Percentiles rank a stretch among this genome's conserved stretches.
Evolutionary conservation across 2,113 vertebrate genomes (phyloP).

Genomic region (Actenoides hombroni): DNA sequence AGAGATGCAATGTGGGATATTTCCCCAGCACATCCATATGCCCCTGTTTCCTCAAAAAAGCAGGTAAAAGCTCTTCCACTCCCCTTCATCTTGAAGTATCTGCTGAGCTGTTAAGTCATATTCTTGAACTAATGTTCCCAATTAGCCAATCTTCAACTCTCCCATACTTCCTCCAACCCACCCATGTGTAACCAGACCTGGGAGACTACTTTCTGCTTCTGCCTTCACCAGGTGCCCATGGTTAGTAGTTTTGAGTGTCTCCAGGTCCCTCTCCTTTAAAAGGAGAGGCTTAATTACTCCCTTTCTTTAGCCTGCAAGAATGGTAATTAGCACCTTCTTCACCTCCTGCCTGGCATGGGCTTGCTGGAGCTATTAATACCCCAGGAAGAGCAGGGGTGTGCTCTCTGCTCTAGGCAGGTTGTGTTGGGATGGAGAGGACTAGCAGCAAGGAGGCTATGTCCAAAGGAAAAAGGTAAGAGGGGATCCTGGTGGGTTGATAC

Average conservation of each 20-base stretch:
- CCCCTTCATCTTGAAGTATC: not conserved
- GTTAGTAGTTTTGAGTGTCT: not conserved
- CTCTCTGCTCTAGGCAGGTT: rapidly evolving
- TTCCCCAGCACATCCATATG: not conserved
- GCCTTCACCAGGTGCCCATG: not conserved
- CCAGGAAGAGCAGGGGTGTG: not conserved
- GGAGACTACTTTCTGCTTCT: not conserved
- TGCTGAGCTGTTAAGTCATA: not conserved
- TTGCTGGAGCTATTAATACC: rapidly evolving
- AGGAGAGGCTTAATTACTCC: not conserved
- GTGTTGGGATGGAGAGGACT: not conserved
- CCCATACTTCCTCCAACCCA: not conserved
- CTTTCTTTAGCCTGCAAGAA: rapidly evolving
- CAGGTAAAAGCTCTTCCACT: not conserved
- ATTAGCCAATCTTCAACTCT: not conserved
- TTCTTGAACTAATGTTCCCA: not conserved
- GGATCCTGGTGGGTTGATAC: not conserved
- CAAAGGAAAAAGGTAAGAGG: not conserved
- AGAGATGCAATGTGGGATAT: not conserved
- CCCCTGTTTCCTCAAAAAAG: not conserved
- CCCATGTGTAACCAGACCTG: not conserved
- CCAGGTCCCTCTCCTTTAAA: not conserved
- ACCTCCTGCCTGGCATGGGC: rapidly evolving
- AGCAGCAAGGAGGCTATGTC: rapidly evolving
- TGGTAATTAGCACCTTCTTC: rapidly evolving